phyloP scores from a whole-genome alignment of 2,888 invertebrate species.

The Cartodere bifasciata region DNA sequence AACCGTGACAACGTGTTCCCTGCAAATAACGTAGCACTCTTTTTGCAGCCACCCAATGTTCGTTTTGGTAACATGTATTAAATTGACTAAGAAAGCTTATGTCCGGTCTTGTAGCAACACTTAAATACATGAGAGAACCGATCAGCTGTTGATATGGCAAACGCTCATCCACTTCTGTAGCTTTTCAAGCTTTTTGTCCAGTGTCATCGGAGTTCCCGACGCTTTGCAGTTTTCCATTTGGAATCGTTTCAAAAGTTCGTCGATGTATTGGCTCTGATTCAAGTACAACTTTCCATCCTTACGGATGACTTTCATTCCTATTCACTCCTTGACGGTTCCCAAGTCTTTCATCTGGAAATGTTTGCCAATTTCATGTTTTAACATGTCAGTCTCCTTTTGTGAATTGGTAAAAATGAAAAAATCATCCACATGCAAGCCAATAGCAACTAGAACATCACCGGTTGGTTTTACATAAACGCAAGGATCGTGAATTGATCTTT shows the following conservation, averaged over 20 bases:
- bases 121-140: conserved; percentile 12
- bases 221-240: conserved; percentile 11
- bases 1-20: conserved; percentile 11
- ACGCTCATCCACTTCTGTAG: conserved; percentile 1
- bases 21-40: conserved; percentile 14
- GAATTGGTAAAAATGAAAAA: conserved; percentile 14
- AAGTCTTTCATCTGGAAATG: conserved; percentile 13
- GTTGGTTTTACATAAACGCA: conserved; percentile 14
- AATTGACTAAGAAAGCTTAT: conserved; percentile 14
- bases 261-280: conserved; percentile 12
- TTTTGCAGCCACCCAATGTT: conserved; percentile 15
- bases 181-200: conserved; percentile 3
- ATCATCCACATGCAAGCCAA: conserved; percentile 17
- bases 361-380: conserved; percentile 10
- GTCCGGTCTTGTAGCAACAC: conserved; percentile 13
- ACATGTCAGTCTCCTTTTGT: conserved; percentile 6
- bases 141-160: conserved; percentile 7
- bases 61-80: conserved; percentile 13
- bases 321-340: conserved; percentile 12
- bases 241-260: conserved; percentile 9
- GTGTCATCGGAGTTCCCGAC: conserved; percentile 2
- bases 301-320: conserved; percentile 13
- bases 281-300: conserved; percentile 9
- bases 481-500: conserved; percentile 11
- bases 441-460: conserved; percentile 9